These are phyloP conservation scores for Pedionomus torquatus DNA, from an alignment of 2,113 vertebrate species.

Conservation along the genomic window DNA sequence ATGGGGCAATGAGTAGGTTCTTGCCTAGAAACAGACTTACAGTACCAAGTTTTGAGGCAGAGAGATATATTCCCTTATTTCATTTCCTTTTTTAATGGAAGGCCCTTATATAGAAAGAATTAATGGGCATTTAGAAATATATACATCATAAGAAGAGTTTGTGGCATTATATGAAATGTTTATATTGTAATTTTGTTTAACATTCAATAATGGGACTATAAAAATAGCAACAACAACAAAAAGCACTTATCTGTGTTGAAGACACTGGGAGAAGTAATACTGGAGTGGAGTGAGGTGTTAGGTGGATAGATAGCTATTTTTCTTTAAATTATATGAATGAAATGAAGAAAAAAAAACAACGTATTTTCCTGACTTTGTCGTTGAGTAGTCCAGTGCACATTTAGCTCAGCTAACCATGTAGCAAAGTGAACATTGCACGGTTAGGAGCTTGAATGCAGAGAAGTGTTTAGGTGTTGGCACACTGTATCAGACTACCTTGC, in stretches of 20 bases:
- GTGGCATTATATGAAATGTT: not conserved
- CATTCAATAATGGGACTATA: not conserved
- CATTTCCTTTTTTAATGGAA: not conserved
- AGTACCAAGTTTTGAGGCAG: not conserved
- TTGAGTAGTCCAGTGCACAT: not conserved
- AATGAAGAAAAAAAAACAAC: not conserved
- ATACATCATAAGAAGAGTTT: not conserved
- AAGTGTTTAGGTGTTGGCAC: not conserved
- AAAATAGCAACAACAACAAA: not conserved
- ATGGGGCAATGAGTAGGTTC: constrained; percentile 6
- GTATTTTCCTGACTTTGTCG: not conserved
- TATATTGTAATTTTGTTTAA: not conserved
- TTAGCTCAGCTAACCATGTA: not conserved
- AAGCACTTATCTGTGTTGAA: not conserved
- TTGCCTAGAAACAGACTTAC: constrained; percentile 17
- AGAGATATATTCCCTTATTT: not conserved
- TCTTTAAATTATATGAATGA: not conserved
- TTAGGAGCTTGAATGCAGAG: not conserved
- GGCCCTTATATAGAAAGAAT: not conserved
- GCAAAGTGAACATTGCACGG: not conserved
- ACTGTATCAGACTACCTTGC: not conserved
- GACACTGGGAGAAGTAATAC: not conserved
- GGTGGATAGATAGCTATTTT: not conserved
- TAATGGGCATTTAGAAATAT: not conserved
- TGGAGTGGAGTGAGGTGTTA: not conserved